Base-by-base conservation (phyloP, 1,140 invertebrate species). In the Solenopsis invicta region DNA sequence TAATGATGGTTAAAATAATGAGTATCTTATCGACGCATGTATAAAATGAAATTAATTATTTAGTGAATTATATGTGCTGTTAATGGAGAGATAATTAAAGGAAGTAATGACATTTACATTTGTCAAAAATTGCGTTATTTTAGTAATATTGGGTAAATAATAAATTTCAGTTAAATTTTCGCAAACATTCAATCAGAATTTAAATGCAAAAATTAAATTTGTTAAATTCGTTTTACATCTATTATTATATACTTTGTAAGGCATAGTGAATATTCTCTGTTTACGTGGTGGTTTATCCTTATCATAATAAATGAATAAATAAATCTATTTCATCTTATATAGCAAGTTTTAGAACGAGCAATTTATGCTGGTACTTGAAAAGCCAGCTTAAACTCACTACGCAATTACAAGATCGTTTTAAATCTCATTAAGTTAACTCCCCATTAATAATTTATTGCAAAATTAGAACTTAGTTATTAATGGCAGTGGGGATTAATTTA, bases 1-100 rank as follows among this genome's bases (percentile, higher is more conserved):
- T 62, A 52, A 41, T 21, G 21, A 67, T 50, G 2, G 12, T 66
- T 78, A 18, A 41, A 34, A 45, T 54, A 24, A 69, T 24, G 18
- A 24, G n/a, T 48, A 21, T 41, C 12, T 59, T 50, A n/a, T n/a
- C n/a, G 29, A 37, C 18, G 24, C 13, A 21, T 48, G 13, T 34
- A 48, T 34, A n/a, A 78, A 78, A 67, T 52, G 41, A 13, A 78
- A 78, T 78, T 78, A 66, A 66, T 34, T 66, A 52, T 78, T 66
- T 52, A 21, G 2, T 5, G 8, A 69, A 67, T 67, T 80, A 54
- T 54, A 67, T 45, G 9, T 13, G 21, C 4, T 6, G 61, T 4
- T 78, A 78, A 80, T 52, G 13, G n/a, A 34, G 45, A 80, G n/a
- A 34, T n/a, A 80, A 80, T 67, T 67, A 81, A 24, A 56, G 13